These are phyloP conservation scores for Clanis bilineata DNA, from an alignment of 2,888 invertebrate species.

Conservation along the genomic window DNA sequence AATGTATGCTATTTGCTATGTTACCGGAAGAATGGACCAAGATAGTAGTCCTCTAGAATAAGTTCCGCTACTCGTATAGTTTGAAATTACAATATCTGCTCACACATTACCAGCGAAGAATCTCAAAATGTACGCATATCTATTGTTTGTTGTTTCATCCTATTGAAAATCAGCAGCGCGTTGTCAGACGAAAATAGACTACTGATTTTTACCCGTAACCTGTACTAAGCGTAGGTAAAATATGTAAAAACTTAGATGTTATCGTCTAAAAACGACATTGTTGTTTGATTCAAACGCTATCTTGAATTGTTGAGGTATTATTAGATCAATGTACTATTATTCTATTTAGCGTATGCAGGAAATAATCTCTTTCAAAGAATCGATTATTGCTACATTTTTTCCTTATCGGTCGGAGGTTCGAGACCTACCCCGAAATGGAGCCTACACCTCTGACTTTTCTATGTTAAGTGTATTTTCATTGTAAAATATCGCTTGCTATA, in stretches of 20 bases:
- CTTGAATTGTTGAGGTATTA: not conserved
- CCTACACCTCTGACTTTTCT: too few relatives aligned
- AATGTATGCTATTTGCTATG: too few relatives aligned
- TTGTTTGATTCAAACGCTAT: not conserved
- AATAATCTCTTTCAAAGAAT: not conserved
- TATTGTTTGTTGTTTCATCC: conserved; percentile 5
- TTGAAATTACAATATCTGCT: not conserved
- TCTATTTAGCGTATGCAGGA: not conserved
- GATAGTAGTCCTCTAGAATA: not conserved
- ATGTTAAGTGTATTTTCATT: too few relatives aligned
- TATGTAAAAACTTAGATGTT: not conserved
- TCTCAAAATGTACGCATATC: not conserved
- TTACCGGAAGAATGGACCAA: too few relatives aligned
- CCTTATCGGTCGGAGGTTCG: too few relatives aligned
- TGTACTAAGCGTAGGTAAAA: not conserved
- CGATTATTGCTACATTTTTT: not conserved
- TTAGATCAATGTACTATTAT: not conserved
- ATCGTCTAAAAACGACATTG: not conserved
- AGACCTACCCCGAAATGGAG: too few relatives aligned
- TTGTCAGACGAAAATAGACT: not conserved
- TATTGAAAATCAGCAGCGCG: conserved; percentile 3
- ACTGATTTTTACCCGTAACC: conserved; percentile 1
- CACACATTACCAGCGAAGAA: not conserved
- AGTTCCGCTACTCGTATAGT: not conserved
- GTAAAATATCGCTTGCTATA: too few relatives aligned